Evolutionary conservation across 2,888 invertebrate species (phyloP).

Genomic region (Ceratothoa steindachneri): DNA sequence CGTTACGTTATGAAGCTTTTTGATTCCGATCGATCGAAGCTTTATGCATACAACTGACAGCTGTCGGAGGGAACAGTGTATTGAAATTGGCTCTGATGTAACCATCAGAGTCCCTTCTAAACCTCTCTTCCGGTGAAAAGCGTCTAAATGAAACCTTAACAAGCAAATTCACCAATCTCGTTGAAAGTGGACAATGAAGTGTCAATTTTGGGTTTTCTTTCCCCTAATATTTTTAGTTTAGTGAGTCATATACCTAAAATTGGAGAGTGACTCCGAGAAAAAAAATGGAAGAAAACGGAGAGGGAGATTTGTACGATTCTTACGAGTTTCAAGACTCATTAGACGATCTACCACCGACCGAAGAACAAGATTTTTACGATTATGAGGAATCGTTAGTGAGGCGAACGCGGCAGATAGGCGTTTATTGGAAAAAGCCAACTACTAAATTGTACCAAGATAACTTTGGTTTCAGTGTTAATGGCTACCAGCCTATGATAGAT

Average conservation of each 20-base stretch:
- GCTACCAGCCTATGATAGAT: conserved; percentile 82
- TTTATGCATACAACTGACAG: too few relatives aligned
- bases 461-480: conserved; percentile 77
- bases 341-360: neutral
- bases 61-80: too few relatives aligned
- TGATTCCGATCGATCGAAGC: too few relatives aligned
- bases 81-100: too few relatives aligned
- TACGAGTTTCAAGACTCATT: neutral
- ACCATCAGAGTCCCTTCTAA: too few relatives aligned
- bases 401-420: conserved; percentile 21
- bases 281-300: conserved; percentile 2
- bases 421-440: conserved; percentile 60
- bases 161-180: too few relatives aligned
- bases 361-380: conserved; percentile 14
- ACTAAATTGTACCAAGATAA: conserved; percentile 73
- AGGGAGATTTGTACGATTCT: neutral
- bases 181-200: neutral
- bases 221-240: neutral
- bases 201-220: neutral
- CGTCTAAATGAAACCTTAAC: too few relatives aligned
- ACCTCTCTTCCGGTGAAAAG: too few relatives aligned
- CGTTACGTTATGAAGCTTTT: too few relatives aligned
- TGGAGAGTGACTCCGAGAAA: neutral
- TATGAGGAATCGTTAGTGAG: conserved; percentile 14
- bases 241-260: neutral